Evolutionary conservation across 1,140 invertebrate species (phyloP), one percentile per base, ranked within the genome.

Genomic region (Lucilia cuprina): DNA sequence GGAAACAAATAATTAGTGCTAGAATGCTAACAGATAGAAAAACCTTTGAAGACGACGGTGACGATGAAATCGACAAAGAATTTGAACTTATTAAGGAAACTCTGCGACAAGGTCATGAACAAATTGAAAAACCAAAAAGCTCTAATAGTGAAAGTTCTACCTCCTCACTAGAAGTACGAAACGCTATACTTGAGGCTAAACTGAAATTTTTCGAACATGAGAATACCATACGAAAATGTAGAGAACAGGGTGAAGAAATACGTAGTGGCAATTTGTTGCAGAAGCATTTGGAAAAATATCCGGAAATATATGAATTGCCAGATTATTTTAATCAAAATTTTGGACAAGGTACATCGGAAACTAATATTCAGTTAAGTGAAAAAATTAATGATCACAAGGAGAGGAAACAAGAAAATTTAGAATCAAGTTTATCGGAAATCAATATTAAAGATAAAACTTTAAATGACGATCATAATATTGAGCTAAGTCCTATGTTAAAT

Each of bases 111-210:
- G 49, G 21, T 19, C 60, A 84, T n/a, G 35, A 8, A 0, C n/a
- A 34, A 1, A 2, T 19, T 49, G 60, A 74, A 30, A 49, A 34
- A 17, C 55, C 78, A 30, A 82, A 5, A 77, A 70, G 65, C 21
- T 7, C n/a, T 25, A 70, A 70, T 25, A 70, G 65, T n/a, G 65
- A 84, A 47, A 84, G 25, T 84, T 84, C 49, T n/a, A 82, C 21
- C 21, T 50, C 78, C 1, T 75, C 70, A n/a, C 21, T 83, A 1
- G 80, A 84, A 74, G 74, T 85, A 17, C 49, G 34, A 19, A 86
- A 86, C 49, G 74, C 84, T 21, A 85, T 86, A n/a, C 19, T 83
- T 12, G 80, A 86, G 2, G 83, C 83, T 13, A 86, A 85, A 84
- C 9, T 55, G 5, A 84, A 85, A 65, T 77, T 85, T 5, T 84